These are phyloP conservation scores for Nephotettix cincticeps DNA, from an alignment of 1,140 invertebrate species.

Conservation along the genomic window DNA sequence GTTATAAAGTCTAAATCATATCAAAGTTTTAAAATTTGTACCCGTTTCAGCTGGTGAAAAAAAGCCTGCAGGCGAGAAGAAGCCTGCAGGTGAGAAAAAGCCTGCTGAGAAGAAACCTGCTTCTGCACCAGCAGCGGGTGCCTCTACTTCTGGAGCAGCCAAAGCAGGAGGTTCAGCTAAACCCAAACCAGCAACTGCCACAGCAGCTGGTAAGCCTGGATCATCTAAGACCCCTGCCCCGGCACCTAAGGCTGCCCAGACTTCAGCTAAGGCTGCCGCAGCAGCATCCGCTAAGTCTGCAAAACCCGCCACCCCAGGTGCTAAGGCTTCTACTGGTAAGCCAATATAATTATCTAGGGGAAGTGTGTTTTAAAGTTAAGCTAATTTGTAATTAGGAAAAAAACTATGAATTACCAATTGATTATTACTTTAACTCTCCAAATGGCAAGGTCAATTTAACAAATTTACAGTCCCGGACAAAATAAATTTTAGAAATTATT, in stretches of 20 bases:
- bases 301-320: slow-evolving; percentile 41
- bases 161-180: slow-evolving; percentile 37
- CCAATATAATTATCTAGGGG: too few species aligned
- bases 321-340: slow-evolving; percentile 52
- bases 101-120: slow-evolving; percentile 47
- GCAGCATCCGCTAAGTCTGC: slow-evolving; percentile 44
- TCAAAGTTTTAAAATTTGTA: not conserved
- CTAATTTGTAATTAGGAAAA: too few species aligned
- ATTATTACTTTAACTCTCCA: too few species aligned
- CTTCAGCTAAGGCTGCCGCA: slow-evolving; percentile 41
- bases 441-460: too few species aligned
- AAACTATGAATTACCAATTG: too few species aligned
- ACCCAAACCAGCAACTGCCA: slow-evolving; percentile 46
- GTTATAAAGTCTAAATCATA: not conserved
- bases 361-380: too few species aligned
- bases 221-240: slow-evolving; percentile 38
- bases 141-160: slow-evolving; percentile 38
- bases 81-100: slow-evolving; percentile 46
- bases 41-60: slow-evolving; percentile 48
- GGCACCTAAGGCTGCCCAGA: slow-evolving; percentile 38
- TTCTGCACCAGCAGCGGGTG: slow-evolving; percentile 51
- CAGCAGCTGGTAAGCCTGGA: slow-evolving; percentile 39
- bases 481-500: too few species aligned
- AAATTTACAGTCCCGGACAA: too few species aligned
- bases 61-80: slow-evolving; percentile 39